Conservation (phyloP, 92 coral and sea anemone species). For the Palythoa grandis region DNA sequence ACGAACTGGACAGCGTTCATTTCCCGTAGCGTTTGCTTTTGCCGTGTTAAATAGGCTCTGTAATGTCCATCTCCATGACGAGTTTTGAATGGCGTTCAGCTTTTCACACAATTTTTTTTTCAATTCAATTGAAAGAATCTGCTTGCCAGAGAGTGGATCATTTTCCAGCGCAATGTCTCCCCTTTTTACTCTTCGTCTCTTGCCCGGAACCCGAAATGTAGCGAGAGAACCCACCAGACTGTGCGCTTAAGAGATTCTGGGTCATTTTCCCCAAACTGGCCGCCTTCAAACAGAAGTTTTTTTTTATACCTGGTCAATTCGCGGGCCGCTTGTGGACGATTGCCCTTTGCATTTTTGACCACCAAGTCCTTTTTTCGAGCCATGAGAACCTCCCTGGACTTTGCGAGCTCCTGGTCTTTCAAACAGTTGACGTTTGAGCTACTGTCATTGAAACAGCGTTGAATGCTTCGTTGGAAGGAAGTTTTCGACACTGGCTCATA, state of each 20-base stretch:
- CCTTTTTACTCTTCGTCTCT: too few species aligned
- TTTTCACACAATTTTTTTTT: not conserved
- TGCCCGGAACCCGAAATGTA: too few species aligned
- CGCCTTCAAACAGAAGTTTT: not conserved
- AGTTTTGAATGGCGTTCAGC: not conserved
- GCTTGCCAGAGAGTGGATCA: not conserved
- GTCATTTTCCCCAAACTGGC: not conserved
- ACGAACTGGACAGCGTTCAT: not conserved
- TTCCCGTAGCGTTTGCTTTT: not conserved
- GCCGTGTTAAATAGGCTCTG: not conserved
- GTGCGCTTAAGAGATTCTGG: too few species aligned
- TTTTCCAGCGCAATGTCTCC: not conserved
- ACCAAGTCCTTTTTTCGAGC: conserved; percentile 18
- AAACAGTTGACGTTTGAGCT: conserved; percentile 13
- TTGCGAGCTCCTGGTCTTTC: conserved; percentile 42
- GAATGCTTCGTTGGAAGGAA: not conserved
- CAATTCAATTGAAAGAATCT: too few species aligned
- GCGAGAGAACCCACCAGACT: too few species aligned
- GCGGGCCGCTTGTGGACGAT: not conserved
- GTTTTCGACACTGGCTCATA: not conserved
- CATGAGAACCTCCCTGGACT: conserved; percentile 43
- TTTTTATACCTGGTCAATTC: not conserved
- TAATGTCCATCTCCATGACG: not conserved
- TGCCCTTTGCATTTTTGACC: not conserved
- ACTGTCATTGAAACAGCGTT: not conserved